A percentile compares a stretch with the other conserved stretches of the same genome.
Conservation (phyloP, 1,140 invertebrate genomes). For the Drosophila rhopaloa region DNA sequence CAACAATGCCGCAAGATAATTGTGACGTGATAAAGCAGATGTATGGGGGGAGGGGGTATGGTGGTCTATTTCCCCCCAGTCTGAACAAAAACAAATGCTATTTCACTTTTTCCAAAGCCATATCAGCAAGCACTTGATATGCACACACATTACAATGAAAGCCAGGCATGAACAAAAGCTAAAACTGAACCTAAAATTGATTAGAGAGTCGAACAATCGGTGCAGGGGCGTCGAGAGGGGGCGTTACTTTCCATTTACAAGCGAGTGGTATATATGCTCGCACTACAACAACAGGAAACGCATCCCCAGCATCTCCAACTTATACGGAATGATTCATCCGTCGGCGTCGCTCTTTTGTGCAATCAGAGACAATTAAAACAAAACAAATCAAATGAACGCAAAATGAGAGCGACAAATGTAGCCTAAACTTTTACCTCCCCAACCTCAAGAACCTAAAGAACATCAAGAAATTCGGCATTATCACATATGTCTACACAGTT, state of each 20-base stretch:
- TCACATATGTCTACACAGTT: not conserved
- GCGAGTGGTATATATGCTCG: not conserved
- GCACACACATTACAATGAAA: constrained; percentile 12
- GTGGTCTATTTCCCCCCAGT: not conserved
- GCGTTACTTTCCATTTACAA: not conserved
- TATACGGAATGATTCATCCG: constrained; percentile 27
- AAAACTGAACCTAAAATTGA: constrained; percentile 40
- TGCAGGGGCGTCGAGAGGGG: not conserved
- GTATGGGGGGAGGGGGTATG: not conserved
- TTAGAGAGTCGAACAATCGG: constrained; percentile 40
- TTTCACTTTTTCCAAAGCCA: constrained; percentile 18
- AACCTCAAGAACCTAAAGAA: not conserved
- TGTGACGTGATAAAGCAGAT: constrained; percentile 66
- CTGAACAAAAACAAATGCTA: constrained; percentile 30
- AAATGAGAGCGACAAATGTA: constrained; percentile 6
- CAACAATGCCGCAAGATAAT: constrained; percentile 74
- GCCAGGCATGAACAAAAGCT: constrained; percentile 29
- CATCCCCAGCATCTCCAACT: constrained; percentile 14
- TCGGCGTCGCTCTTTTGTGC: constrained; percentile 56
- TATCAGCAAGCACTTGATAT: constrained; percentile 20
- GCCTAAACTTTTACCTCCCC: constrained; percentile 6
- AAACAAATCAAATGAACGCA: constrained; percentile 56
- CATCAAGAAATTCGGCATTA: not conserved
- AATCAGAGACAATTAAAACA: constrained; percentile 71
- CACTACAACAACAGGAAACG: constrained; percentile 27